phyloP scores from a whole-genome alignment of 2,888 invertebrate genomes.

The Cerastis leucographa region DNA sequence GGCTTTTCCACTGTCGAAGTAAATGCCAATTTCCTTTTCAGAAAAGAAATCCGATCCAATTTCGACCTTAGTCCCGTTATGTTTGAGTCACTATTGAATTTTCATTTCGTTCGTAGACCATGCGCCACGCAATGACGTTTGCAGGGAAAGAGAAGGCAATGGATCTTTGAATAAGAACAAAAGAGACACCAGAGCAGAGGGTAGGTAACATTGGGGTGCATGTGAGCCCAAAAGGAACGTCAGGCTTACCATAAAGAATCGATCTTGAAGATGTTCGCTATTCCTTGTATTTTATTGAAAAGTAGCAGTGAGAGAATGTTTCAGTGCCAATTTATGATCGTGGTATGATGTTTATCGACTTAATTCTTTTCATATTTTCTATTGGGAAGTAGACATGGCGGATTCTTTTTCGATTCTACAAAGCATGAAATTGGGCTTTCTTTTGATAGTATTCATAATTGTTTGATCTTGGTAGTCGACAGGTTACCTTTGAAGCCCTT shows the following conservation, averaged over 20 bases:
- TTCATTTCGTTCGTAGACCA: conserved; percentile 79
- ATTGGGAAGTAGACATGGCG: not conserved
- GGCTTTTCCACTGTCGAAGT: conserved; percentile 88
- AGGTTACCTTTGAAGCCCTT: not conserved
- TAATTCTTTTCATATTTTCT: not conserved
- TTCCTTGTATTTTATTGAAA: conserved; percentile 56
- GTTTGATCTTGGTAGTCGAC: not conserved
- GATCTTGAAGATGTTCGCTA: conserved; percentile 84
- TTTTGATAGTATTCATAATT: not conserved
- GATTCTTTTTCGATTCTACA: not conserved
- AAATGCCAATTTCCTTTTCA: conserved; percentile 89
- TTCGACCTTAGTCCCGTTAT: conserved; percentile 67
- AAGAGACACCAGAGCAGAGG: conserved; percentile 76
- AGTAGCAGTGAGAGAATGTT: conserved; percentile 38
- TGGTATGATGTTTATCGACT: conserved; percentile 7
- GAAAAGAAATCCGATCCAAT: conserved; percentile 63
- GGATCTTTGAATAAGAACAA: conserved; percentile 70
- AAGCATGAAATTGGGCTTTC: not conserved
- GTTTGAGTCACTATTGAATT: conserved; percentile 72
- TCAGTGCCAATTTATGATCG: conserved; percentile 40
- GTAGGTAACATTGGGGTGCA: conserved; percentile 86
- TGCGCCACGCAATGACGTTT: conserved; percentile 90
- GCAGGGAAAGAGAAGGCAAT: conserved; percentile 78
- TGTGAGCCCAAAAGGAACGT: conserved; percentile 79
- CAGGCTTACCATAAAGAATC: conserved; percentile 84